Conservation (phyloP, 2,797 vertebrate genomes). For the Intellagama lesueurii region DNA sequence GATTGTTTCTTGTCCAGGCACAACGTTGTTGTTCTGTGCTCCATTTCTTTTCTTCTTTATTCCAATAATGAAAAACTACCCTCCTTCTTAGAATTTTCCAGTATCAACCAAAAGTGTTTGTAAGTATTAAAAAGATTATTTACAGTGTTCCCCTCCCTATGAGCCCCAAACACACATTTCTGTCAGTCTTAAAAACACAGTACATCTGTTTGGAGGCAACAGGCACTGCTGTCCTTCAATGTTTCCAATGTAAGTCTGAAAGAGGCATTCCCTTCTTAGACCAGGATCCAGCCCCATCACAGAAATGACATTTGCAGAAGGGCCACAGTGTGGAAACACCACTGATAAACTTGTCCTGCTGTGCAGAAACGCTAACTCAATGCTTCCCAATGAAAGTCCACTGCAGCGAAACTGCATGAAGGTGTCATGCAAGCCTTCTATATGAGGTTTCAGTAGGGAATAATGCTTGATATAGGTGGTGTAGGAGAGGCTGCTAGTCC, state of each 20-base stretch:
- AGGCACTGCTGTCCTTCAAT: slow-evolving; percentile 71
- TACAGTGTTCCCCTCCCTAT: slow-evolving; percentile 79
- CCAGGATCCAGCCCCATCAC: slow-evolving; percentile 75
- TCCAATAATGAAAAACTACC: slow-evolving; percentile 88
- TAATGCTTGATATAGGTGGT: slow-evolving; percentile 90
- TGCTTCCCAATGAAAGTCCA: slow-evolving; percentile 78
- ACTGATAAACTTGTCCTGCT: slow-evolving; percentile 75
- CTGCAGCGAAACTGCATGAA: slow-evolving; percentile 78
- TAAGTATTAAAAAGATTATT: slow-evolving; percentile 85
- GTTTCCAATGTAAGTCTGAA: slow-evolving; percentile 68
- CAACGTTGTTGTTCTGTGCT: slow-evolving; percentile 73
- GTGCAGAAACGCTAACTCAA: slow-evolving; percentile 75
- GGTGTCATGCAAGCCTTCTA: slow-evolving; percentile 69
- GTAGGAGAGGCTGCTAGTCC: slow-evolving; percentile 86
- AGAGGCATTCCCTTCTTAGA: slow-evolving; percentile 74
- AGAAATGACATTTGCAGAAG: slow-evolving; percentile 73
- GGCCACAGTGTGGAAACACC: slow-evolving; percentile 73
- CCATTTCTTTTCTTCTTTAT: slow-evolving; percentile 71
- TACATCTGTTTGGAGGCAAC: slow-evolving; percentile 69
- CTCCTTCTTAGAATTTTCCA: slow-evolving; percentile 85
- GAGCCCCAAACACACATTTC: slow-evolving; percentile 69
- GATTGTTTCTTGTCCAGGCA: slow-evolving; percentile 74
- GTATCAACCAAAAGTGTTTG: slow-evolving; percentile 84
- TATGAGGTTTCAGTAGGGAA: slow-evolving; percentile 90
- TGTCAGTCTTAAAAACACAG: slow-evolving; percentile 71